Evolutionary conservation across 2,113 vertebrate species (phyloP).

Genomic region (Onychostoma macrolepis): DNA sequence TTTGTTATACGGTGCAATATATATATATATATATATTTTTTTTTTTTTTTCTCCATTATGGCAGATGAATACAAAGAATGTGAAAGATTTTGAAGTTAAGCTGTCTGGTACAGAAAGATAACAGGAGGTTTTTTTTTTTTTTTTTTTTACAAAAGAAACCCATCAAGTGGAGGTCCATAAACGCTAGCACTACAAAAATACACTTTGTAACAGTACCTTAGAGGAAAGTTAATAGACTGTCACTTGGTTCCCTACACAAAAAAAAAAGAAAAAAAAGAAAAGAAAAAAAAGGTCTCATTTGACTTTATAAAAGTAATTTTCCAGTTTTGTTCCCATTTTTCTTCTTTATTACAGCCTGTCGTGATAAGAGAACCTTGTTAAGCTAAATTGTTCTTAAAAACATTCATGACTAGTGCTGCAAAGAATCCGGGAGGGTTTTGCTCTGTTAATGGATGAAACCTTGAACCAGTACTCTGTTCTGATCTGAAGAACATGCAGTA

Average conservation of each 20-base stretch:
- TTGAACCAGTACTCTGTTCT: background rate
- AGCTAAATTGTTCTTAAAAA: slow-evolving; percentile 3
- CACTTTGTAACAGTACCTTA: background rate
- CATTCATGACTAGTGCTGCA: background rate
- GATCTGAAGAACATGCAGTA: background rate
- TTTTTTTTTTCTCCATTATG: background rate
- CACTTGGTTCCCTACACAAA: background rate
- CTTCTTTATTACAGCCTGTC: background rate
- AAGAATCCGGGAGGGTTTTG: background rate
- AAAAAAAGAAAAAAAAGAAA: too few relatives aligned
- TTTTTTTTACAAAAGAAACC: background rate
- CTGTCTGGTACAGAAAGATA: slow-evolving; percentile 11
- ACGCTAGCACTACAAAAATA: background rate
- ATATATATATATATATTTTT: too few relatives aligned
- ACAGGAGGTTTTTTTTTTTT: background rate
- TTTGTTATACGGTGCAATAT: background rate
- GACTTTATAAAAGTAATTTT: background rate
- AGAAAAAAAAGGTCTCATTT: too few relatives aligned
- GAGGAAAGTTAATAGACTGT: background rate
- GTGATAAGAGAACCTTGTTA: background rate
- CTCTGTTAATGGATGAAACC: background rate
- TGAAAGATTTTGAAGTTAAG: background rate
- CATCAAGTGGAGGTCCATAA: background rate
- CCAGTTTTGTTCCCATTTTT: background rate
- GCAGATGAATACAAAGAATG: background rate